Percentiles rank a stretch among this genome's conserved stretches.
These are phyloP conservation scores for Oreochromis niloticus DNA, from an alignment of 2,113 vertebrate genomes.

Conservation along the genomic window DNA sequence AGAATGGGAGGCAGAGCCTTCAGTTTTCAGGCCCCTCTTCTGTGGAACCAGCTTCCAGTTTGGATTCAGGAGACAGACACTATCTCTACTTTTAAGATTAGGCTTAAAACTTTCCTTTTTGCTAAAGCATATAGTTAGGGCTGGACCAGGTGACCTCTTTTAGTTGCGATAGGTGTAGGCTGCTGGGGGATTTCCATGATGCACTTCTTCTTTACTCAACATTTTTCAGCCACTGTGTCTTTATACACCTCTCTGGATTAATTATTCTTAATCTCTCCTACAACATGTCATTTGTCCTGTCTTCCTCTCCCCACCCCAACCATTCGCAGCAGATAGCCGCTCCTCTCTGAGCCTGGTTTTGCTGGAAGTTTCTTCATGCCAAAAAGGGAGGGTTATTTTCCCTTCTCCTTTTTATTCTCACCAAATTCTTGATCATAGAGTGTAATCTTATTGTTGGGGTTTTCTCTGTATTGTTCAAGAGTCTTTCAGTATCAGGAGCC, in stretches of 20 bases:
- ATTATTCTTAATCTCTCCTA: neutral
- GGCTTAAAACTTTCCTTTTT: no score
- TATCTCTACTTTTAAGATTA: no score
- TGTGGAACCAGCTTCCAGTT: neutral
- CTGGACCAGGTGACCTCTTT: neutral
- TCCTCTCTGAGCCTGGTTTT: no score
- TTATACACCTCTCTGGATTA: neutral
- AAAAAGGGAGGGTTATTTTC: neutral
- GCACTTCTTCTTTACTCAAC: fast-evolving
- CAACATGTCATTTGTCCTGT: neutral
- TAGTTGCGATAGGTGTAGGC: fast-evolving
- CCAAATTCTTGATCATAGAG: neutral
- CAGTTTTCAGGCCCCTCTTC: no score
- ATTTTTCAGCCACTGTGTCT: neutral
- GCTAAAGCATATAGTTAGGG: neutral
- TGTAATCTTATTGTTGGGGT: neutral
- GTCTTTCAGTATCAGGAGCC: neutral
- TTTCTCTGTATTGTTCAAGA: neutral
- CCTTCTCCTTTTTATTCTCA: neutral
- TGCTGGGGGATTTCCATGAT: neutral
- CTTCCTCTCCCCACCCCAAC: neutral
- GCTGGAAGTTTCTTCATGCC: neutral
- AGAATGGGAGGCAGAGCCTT: no score
- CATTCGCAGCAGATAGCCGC: no score
- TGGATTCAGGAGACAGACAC: no score